phyloP scores from a whole-genome alignment of 2,113 vertebrate species.

The Upupa epops region DNA sequence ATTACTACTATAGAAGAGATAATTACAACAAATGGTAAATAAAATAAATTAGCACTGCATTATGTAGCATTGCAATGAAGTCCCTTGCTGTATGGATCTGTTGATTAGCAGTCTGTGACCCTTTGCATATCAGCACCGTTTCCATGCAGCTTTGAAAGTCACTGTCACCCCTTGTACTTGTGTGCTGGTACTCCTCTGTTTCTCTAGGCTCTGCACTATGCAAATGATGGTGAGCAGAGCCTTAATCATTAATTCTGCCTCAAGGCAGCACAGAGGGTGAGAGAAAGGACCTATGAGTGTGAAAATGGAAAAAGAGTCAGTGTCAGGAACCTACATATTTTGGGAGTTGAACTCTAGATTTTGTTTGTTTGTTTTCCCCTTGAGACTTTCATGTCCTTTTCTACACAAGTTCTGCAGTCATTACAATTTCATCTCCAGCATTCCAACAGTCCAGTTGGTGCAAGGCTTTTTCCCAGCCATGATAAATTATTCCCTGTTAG shows the following conservation, averaged over 20 bases:
- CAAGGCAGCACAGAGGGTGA: not conserved
- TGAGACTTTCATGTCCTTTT: not conserved
- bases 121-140: not conserved
- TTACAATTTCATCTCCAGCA: slow-evolving; percentile 29
- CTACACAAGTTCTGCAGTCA: slow-evolving; percentile 12
- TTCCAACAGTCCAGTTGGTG: slow-evolving; percentile 41
- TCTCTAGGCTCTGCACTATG: not conserved
- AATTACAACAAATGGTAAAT: not conserved
- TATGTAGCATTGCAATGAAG: not conserved
- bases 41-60: not conserved
- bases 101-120: not conserved
- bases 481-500: slow-evolving; percentile 74
- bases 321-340: not conserved
- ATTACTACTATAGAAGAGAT: not conserved
- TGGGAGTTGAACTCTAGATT: not conserved
- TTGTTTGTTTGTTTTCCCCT: not conserved
- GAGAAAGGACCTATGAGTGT: not conserved
- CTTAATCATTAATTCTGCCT: not conserved
- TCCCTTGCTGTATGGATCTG: not conserved
- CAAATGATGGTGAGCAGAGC: not conserved
- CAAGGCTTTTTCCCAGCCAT: slow-evolving; percentile 51
- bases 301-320: not conserved
- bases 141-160: not conserved
- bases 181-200: not conserved
- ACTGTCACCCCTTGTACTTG: not conserved